Evolutionary conservation across 2,113 vertebrate genomes (phyloP).

Genomic region (Dasyprocta punctata): DNA sequence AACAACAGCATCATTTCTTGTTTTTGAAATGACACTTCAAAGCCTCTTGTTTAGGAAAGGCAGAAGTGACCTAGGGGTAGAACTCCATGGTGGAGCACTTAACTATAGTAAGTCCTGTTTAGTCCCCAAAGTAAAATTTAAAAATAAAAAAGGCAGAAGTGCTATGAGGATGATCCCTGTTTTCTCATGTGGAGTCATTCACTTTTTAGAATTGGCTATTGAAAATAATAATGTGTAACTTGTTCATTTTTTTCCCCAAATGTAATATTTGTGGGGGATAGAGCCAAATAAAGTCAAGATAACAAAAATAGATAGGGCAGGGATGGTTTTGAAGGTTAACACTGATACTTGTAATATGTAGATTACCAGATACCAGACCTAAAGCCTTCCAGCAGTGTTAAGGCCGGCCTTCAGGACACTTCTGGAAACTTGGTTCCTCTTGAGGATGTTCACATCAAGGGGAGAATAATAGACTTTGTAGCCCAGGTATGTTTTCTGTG

Average conservation of each 20-base stretch:
- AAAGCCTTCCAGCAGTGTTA: constrained; percentile 77
- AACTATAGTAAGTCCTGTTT: background rate
- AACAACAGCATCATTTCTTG: background rate
- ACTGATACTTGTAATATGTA: constrained; percentile 53
- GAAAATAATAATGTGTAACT: background rate
- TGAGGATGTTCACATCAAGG: constrained; percentile 88
- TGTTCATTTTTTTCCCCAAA: constrained; percentile 19
- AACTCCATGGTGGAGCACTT: background rate
- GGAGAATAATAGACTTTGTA: constrained; percentile 89
- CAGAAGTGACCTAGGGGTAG: background rate
- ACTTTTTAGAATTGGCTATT: background rate
- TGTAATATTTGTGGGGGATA: background rate
- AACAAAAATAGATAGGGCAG: background rate
- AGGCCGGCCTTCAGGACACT: constrained; percentile 87
- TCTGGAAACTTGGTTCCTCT: constrained; percentile 88
- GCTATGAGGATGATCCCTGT: background rate
- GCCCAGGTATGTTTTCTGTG: constrained; percentile 86
- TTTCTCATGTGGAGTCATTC: background rate
- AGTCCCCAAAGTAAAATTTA: background rate
- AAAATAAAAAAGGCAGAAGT: background rate
- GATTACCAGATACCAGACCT: constrained; percentile 73
- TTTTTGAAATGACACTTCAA: background rate
- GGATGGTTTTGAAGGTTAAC: background rate
- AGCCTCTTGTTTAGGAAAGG: background rate
- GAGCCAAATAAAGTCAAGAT: background rate